A percentile compares a stretch with the other conserved stretches of the same genome.
These are phyloP conservation scores for Tethea ocularis DNA, from an alignment of 2,888 invertebrate species.

Conservation along the genomic window DNA sequence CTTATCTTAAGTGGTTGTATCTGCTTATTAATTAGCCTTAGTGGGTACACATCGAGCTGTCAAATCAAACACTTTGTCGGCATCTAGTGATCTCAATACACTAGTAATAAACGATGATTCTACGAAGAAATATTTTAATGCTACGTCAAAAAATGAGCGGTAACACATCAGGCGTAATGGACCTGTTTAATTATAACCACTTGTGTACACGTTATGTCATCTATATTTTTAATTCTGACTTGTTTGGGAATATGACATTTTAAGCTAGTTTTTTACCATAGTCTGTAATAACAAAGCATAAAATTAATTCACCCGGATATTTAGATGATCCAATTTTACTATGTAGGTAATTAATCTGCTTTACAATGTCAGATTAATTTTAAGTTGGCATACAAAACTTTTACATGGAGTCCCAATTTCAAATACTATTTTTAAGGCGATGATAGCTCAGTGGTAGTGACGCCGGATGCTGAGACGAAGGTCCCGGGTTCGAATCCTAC, in stretches of 20 bases:
- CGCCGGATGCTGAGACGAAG: too few species aligned
- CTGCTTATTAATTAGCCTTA: conserved; percentile 82
- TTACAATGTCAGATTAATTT: neutral
- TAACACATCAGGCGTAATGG: neutral
- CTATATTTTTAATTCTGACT: conserved; percentile 27
- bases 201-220: conserved; percentile 34
- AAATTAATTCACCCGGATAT: conserved; percentile 20
- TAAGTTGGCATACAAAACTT: neutral
- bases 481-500: too few species aligned
- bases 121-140: conserved; percentile 60
- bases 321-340: conserved; percentile 13
- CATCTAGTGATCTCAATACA: conserved; percentile 43
- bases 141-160: conserved; percentile 32
- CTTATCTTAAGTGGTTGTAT: conserved; percentile 84
- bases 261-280: conserved; percentile 18
- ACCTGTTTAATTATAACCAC: conserved; percentile 4
- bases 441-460: too few species aligned
- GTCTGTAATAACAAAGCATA: conserved; percentile 10
- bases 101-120: conserved; percentile 74
- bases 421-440: too few species aligned
- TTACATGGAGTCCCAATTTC: neutral
- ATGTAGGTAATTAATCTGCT: neutral
- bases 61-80: conserved; percentile 81
- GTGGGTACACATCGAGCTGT: conserved; percentile 77
- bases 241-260: conserved; percentile 31